These are phyloP conservation scores for Penaeus japonicus DNA, from an alignment of 1,140 invertebrate species.

Conservation along the genomic window DNA sequence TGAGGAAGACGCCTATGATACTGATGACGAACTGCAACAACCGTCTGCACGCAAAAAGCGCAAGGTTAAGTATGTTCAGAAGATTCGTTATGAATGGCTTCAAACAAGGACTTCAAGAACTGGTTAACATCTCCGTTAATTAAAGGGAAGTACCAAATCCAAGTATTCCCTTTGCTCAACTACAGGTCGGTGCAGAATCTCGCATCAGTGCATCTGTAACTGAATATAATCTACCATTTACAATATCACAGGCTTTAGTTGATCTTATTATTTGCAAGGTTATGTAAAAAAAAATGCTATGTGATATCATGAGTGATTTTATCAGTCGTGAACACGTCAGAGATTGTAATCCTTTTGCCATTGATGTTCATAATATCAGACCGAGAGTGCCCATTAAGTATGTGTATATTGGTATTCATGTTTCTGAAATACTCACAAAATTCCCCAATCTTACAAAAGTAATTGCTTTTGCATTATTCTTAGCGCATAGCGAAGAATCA, in stretches of 20 bases:
- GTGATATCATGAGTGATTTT: conserved; percentile 8
- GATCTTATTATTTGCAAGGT: conserved; percentile 27
- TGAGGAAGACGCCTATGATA: no score
- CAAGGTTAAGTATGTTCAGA: not conserved
- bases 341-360: conserved; percentile 14
- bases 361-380: conserved; percentile 13
- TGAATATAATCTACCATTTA: conserved; percentile 16
- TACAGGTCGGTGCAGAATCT: conserved; percentile 15
- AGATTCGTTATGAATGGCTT: conserved; percentile 20
- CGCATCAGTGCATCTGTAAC: conserved; percentile 19
- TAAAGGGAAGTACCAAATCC: conserved; percentile 4
- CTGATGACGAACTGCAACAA: no score
- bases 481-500: no score
- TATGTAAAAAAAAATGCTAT: conserved; percentile 4
- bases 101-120: conserved; percentile 27
- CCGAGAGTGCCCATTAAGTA: not conserved
- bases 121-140: conserved; percentile 4
- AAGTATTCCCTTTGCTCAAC: not conserved
- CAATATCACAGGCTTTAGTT: conserved; percentile 23
- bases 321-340: no score
- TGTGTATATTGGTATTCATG: not conserved
- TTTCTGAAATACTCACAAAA: not conserved
- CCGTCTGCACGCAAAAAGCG: not conserved
- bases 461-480: no score
- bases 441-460: no score